A percentile compares a stretch with the other conserved stretches of the same genome.
These are phyloP conservation scores for Catostomus latipinnis DNA, from an alignment of 2,797 vertebrate species.

Conservation along the genomic window DNA sequence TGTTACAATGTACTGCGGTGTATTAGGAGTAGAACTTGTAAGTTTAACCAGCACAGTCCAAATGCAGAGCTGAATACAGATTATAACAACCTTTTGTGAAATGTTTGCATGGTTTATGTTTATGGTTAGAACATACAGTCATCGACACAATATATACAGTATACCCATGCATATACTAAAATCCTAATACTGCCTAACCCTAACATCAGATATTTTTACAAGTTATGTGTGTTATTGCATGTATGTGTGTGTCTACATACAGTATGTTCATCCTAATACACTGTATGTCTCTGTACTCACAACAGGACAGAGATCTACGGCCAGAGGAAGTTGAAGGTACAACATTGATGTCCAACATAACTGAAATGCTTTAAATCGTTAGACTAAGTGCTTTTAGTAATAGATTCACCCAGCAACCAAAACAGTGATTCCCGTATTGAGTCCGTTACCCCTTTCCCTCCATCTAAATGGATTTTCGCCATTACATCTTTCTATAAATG, in stretches of 20 bases:
- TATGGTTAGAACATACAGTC: too few species aligned
- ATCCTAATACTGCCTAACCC: too few species aligned
- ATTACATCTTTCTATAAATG: conserved; percentile 9
- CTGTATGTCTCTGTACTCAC: conserved; percentile 42
- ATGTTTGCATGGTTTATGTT: background rate
- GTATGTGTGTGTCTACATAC: background rate
- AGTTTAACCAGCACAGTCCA: background rate
- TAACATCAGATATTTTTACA: too few species aligned
- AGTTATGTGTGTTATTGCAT: background rate
- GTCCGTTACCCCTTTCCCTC: background rate
- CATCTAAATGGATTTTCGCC: background rate
- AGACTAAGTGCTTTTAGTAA: background rate
- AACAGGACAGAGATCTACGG: conserved; percentile 81
- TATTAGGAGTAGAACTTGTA: background rate
- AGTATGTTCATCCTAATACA: conserved; percentile 38
- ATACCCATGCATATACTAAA: too few species aligned
- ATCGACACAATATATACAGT: too few species aligned
- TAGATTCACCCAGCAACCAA: conserved; percentile 4
- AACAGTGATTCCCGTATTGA: background rate
- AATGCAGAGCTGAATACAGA: conserved; percentile 9
- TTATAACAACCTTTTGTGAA: background rate
- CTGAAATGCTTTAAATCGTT: conserved; percentile 6
- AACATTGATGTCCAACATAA: conserved; percentile 18
- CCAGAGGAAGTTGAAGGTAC: conserved; percentile 86
- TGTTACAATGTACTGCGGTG: conserved; percentile 33